These are phyloP conservation scores for Drosophila sproati DNA, from an alignment of 1,140 invertebrate species.

Conservation along the genomic window DNA sequence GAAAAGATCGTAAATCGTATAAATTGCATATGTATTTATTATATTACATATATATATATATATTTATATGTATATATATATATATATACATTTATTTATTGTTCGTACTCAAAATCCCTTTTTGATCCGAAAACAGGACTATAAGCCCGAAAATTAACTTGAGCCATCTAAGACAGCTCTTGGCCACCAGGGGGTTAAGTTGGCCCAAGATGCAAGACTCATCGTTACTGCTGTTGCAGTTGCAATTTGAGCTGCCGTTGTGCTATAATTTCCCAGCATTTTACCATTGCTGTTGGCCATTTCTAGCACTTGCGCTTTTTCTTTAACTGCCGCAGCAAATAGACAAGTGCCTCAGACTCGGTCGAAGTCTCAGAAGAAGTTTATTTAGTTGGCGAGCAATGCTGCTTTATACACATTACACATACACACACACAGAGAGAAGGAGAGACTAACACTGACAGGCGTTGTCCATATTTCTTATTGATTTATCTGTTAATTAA, in stretches of 20 bases:
- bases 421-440: conserved; percentile 1
- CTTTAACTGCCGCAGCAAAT: conserved; percentile 32
- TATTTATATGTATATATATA: too few relatives aligned
- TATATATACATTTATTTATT: too few relatives aligned
- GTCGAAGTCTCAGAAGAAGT: conserved; percentile 46
- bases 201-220: conserved; percentile 39
- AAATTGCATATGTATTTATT: too few relatives aligned
- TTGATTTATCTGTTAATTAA: conserved; percentile 84
- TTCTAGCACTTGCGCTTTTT: conserved; percentile 68
- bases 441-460: conserved; percentile 65
- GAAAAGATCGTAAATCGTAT: too few relatives aligned
- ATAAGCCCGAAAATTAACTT: too few relatives aligned
- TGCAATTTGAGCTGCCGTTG: conserved; percentile 73
- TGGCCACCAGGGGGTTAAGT: neutral
- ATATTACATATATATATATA: too few relatives aligned
- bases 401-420: conserved; percentile 33
- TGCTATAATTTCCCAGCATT: conserved; percentile 71
- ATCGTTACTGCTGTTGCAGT: conserved; percentile 19
- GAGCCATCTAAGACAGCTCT: too few relatives aligned
- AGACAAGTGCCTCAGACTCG: conserved; percentile 13
- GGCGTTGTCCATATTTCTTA: conserved; percentile 82
- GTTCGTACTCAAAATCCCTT: too few relatives aligned
- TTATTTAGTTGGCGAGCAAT: conserved; percentile 75
- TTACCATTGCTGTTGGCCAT: conserved; percentile 48
- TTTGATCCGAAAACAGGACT: too few relatives aligned